A percentile compares a stretch with the other conserved stretches of the same genome.
Conservation (phyloP, 1,140 invertebrate species). For the Heterodera carotae region DNA sequence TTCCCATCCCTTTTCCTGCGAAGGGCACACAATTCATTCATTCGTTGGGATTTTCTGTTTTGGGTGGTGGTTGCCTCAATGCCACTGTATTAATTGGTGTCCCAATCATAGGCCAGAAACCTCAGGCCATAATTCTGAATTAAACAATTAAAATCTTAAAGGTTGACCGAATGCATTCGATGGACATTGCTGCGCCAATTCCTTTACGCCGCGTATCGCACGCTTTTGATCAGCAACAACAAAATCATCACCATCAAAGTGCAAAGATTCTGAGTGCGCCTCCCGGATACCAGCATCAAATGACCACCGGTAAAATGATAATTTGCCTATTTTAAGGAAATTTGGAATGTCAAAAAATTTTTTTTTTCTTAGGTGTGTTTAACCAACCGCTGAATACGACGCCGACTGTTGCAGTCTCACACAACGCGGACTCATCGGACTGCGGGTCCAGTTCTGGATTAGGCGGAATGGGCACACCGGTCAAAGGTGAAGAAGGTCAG, state of each 20-base stretch:
- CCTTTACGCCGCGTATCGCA: constrained; percentile 14
- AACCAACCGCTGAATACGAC: constrained; percentile 4
- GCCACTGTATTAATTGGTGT: no score
- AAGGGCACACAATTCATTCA: no score
- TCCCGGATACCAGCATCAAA: constrained; percentile 22
- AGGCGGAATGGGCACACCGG: constrained; percentile 49
- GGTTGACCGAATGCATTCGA: constrained; percentile 16
- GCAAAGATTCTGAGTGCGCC: not conserved
- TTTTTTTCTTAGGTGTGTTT: not conserved
- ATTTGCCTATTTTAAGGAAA: no score
- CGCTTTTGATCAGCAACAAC: constrained; percentile 23
- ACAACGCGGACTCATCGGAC: constrained; percentile 51
- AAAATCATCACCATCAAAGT: not conserved
- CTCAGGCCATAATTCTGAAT: no score
- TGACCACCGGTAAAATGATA: not conserved
- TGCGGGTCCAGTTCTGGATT: constrained; percentile 60
- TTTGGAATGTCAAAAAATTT: not conserved
- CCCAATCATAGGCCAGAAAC: no score
- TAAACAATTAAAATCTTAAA: not conserved
- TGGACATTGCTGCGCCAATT: constrained; percentile 3
- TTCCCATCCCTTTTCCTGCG: no score
- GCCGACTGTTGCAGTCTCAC: not conserved
- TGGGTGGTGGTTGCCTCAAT: no score
- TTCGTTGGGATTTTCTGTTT: no score
- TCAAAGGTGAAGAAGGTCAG: constrained; percentile 14